Conservation (phyloP, 2,888 invertebrate species). For the Allacma fusca region DNA sequence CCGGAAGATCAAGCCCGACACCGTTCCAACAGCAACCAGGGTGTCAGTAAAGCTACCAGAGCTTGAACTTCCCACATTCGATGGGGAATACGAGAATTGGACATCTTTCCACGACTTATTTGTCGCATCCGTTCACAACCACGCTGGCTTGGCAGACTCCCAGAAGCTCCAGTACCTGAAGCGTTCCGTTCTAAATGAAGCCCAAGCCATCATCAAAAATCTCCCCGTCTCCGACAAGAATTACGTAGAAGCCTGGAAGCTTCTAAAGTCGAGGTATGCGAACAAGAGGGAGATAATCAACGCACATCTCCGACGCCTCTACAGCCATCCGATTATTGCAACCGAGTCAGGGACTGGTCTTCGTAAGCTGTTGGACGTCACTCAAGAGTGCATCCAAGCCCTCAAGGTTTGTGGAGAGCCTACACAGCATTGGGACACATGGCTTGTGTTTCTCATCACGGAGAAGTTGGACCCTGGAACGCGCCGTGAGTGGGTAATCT, state of each 20-base stretch:
- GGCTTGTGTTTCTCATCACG: no score
- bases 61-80: constrained; percentile 45
- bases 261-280: constrained; percentile 34
- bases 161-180: constrained; percentile 49
- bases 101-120: constrained; percentile 42
- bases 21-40: no score
- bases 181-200: constrained; percentile 43
- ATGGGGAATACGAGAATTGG: constrained; percentile 47
- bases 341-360: no score
- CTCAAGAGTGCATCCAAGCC: no score
- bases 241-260: constrained; percentile 44
- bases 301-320: no score
- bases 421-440: no score
- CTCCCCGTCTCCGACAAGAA: constrained; percentile 40
- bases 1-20: no score
- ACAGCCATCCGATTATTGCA: no score
- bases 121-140: constrained; percentile 36
- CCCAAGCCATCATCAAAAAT: constrained; percentile 38
- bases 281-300: constrained; percentile 44
- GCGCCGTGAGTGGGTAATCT: no score
- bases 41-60: constrained; percentile 37
- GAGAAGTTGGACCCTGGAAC: no score
- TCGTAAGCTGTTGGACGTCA: no score
- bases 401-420: no score
- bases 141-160: constrained; percentile 21